These are phyloP conservation scores for Haplochromis burtoni DNA, from an alignment of 2,113 vertebrate genomes.

Conservation along the genomic window DNA sequence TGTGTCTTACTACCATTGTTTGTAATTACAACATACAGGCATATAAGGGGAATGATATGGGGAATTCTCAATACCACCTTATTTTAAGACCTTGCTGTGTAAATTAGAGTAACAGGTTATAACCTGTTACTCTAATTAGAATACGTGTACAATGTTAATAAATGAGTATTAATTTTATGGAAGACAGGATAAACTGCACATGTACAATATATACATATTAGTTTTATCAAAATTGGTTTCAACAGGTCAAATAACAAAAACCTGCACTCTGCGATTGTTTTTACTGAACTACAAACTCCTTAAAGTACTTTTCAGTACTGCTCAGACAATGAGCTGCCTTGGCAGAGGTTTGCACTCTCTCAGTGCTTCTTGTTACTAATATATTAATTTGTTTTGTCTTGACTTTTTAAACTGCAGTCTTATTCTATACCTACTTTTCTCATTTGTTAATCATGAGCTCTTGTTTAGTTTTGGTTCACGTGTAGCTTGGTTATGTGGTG, in stretches of 20 bases:
- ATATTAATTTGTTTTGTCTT: not conserved
- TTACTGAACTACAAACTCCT: not conserved
- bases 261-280: not conserved
- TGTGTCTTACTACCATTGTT: not conserved
- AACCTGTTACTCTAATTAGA: not conserved
- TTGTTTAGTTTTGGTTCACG: not conserved
- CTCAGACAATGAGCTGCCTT: not conserved
- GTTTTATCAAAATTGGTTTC: not conserved
- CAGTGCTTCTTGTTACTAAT: not conserved
- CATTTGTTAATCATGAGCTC: not conserved
- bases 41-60: not conserved
- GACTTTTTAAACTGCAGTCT: not conserved
- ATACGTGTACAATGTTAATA: accelerated
- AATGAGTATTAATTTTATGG: not conserved
- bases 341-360: not conserved
- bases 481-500: not conserved
- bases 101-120: not conserved
- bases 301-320: not conserved
- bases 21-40: not conserved
- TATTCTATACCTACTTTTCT: not conserved
- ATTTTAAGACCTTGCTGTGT: not conserved
- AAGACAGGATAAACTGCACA: not conserved
- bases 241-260: not conserved
- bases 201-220: not conserved
- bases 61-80: not conserved